Conservation (phyloP, 1,140 invertebrate genomes). For the Macrosteles quadrilineatus region DNA sequence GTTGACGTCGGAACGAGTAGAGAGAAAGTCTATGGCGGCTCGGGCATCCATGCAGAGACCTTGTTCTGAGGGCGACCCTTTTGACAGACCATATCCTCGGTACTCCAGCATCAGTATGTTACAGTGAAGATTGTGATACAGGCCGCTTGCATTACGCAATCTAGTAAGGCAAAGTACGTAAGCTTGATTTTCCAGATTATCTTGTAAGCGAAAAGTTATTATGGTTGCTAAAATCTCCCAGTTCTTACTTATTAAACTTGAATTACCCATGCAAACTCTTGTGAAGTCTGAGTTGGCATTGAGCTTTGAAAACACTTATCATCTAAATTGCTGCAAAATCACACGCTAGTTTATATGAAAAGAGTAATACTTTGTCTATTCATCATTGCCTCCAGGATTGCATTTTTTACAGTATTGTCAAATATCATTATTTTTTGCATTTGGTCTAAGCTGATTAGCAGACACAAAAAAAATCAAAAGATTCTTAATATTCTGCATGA, state of each 20-base stretch:
- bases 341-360: too few species aligned
- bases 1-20: constrained; percentile 79
- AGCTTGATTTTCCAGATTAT: constrained; percentile 39
- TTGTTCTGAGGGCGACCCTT: constrained; percentile 82
- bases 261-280: background rate
- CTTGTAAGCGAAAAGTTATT: constrained; percentile 30
- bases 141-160: constrained; percentile 72
- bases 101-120: constrained; percentile 93
- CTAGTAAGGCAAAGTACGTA: too few species aligned
- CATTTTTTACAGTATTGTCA: too few species aligned
- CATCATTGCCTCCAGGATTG: too few species aligned
- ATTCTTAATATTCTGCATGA: too few species aligned
- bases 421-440: too few species aligned
- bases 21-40: constrained; percentile 82
- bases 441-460: too few species aligned
- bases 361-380: too few species aligned
- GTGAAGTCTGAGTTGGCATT: too few species aligned
- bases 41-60: constrained; percentile 87
- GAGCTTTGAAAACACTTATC: too few species aligned
- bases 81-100: constrained; percentile 91
- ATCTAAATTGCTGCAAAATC: too few species aligned
- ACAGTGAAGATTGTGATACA: constrained; percentile 77
- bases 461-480: too few species aligned
- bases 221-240: background rate
- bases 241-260: background rate